Base-by-base conservation (phyloP, 2,888 invertebrate species). In the Germaria angustata region DNA sequence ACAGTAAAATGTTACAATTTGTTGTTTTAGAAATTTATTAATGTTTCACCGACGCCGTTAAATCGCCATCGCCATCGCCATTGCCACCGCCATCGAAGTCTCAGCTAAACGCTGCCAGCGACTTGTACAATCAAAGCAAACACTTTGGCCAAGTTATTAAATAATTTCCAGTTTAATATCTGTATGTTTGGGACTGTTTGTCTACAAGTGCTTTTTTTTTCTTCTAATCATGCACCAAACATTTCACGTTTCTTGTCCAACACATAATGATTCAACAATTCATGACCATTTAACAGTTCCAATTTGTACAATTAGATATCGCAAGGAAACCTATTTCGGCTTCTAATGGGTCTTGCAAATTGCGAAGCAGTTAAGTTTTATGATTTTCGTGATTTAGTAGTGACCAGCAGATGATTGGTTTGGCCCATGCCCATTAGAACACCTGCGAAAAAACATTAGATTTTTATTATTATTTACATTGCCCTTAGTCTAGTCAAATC, bases 1-100 rank as follows among this genome's bases (percentile, higher is more conserved):
- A 75, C 82, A 76, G 65, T 71, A 79, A 82, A 88, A 88, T 89
- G 89, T 89, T 88, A 89, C 88, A 89, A 89, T 88, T 89, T 89
- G 89, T 89, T 87, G 89, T 85, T 86, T 86, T 84, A 51, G 87
- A 77, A 87, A 87, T 88, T 88, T 88, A 89, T 89, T 88, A 86
- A 86, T 87, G 81, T 79, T 66, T 66, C 77, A 61, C 22, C 72
- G 75, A 71, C 81, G 61, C 65, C 44, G 87, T 85, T 84, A 86
- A 66, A 75, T 32, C 46, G 65, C 53, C 85, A 85, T 85, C 85
- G 84, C 85, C 85, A 41, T 13, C 34, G 34, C n/a, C n/a, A n/a
- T n/a, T n/a, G n/a, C n/a, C 28, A 28, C 46, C 24, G 44, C 55
- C 51, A 28, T 34, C 46, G 71, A 44, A 51, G 53, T 69, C 8